Evolutionary conservation across 2,113 vertebrate genomes (phyloP), one percentile per base, ranked within the genome.

Genomic region (Hassar affinis): DNA sequence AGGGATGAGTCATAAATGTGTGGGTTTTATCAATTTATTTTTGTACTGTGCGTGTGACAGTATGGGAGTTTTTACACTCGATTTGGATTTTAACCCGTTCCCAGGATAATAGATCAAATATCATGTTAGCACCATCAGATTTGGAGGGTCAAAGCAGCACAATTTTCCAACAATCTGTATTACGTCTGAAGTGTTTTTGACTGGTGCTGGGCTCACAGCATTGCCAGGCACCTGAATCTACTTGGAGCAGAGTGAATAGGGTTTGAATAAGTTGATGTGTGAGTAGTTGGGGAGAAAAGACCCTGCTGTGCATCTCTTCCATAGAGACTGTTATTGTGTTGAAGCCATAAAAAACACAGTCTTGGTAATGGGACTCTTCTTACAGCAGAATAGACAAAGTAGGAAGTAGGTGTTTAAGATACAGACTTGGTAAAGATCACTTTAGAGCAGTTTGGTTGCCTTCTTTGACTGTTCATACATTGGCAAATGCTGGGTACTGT

Each of bases 21-120:
- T 93, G 90, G 85, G 88, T 89, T 90, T 86, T 42, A 81, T 90
- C 85, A 87, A 85, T 91, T 91, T 89, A 76, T 88, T 86, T 74
- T 77, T 57, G 85, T 88, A 72, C 75, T 85, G 35, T 82, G 20
- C n/a, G 25, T 49, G 45, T 72, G 42, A 72, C 69, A 72, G 45
- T 49, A 72, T 49, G 87, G 83, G 64, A 74, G 69, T 35, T 74
- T 74, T 74, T 82, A 49, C 27, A n/a, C 71, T 82, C 52, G 25
- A 0, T 83, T 83, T 75, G 59, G 56, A n/a, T 64, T 61, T 62
- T 64, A 64, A 74, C 57, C 71, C 76, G 33, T 64, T 82, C 66
- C 69, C 42, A 59, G 42, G 42, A 25, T 30, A 75, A 42, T 22
- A 82, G 35, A 61, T 11, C 27, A 72, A n/a, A 83, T 54, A 22